phyloP scores from a whole-genome alignment of 2,113 vertebrate species.

The Indicator maculatus region DNA sequence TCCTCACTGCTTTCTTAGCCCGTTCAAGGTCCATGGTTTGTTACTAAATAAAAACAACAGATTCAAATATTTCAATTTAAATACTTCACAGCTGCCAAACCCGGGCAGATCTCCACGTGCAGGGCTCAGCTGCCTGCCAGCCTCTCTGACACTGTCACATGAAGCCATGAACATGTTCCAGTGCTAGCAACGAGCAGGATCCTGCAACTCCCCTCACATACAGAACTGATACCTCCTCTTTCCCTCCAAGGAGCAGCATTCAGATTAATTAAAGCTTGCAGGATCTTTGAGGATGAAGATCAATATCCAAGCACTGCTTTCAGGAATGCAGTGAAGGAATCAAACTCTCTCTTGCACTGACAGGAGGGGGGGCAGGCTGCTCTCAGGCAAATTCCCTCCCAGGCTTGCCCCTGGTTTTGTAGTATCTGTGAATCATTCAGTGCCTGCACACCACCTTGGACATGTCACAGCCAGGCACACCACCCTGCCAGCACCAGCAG shows the following conservation, averaged over 20 bases:
- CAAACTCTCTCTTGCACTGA: conserved; percentile 13
- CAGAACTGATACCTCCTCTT: not conserved
- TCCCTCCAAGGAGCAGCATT: not conserved
- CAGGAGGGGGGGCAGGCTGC: not conserved
- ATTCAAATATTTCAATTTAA: not conserved
- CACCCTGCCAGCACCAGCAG: not conserved
- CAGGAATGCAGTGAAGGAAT: conserved; percentile 41
- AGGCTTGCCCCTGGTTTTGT: not conserved
- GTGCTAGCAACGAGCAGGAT: rapidly evolving
- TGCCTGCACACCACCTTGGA: not conserved
- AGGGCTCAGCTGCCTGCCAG: not conserved
- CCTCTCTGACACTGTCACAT: not conserved
- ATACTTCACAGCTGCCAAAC: not conserved
- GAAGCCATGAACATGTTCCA: not conserved
- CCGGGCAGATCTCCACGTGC: not conserved
- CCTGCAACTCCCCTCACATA: not conserved
- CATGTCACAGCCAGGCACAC: not conserved
- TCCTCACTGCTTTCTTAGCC: not conserved
- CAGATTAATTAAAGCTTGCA: conserved; percentile 35
- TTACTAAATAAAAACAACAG: not conserved
- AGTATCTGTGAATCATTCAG: conserved; percentile 39
- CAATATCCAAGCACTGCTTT: conserved; percentile 9
- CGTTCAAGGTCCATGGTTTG: not conserved
- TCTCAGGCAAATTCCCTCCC: conserved; percentile 33
- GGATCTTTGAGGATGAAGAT: conserved; percentile 46